These are phyloP conservation scores for Melikaiella ostensackeni DNA, from an alignment of 2,888 invertebrate species.

Conservation along the genomic window DNA sequence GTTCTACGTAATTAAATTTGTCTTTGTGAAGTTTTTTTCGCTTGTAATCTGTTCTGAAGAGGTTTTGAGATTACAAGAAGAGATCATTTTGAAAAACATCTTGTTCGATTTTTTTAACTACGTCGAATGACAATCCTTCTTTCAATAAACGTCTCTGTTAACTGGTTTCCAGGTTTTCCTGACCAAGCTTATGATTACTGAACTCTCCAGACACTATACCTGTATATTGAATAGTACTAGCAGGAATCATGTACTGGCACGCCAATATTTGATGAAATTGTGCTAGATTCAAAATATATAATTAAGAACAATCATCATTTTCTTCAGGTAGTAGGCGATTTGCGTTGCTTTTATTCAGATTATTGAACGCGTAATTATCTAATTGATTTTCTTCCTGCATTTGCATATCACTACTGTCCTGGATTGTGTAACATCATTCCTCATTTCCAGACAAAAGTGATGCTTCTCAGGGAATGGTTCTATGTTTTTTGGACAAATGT, in stretches of 20 bases:
- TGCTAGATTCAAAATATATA: not conserved
- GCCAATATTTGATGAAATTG: no score
- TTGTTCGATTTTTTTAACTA: not conserved
- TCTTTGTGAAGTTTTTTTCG: not conserved
- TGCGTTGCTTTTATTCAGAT: no score
- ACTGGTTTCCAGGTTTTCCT: no score
- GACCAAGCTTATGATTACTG: no score
- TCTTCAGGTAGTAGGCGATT: not conserved
- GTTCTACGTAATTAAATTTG: not conserved
- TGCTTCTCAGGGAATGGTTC: no score
- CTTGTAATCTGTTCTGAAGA: not conserved
- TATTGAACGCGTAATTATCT: not conserved
- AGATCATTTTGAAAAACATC: no score
- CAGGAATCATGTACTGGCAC: no score
- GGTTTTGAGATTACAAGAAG: not conserved
- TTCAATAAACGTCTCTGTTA: not conserved
- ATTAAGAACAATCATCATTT: not conserved
- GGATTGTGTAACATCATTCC: no score
- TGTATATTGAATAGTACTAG: no score
- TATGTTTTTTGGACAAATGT: not conserved
- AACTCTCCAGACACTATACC: no score
- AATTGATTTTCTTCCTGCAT: not conserved
- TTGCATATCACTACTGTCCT: no score
- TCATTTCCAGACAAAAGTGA: no score
- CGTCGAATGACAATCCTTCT: not conserved